phyloP scores from a whole-genome alignment of 2,888 invertebrate genomes.

The Ectropis crepuscularia region DNA sequence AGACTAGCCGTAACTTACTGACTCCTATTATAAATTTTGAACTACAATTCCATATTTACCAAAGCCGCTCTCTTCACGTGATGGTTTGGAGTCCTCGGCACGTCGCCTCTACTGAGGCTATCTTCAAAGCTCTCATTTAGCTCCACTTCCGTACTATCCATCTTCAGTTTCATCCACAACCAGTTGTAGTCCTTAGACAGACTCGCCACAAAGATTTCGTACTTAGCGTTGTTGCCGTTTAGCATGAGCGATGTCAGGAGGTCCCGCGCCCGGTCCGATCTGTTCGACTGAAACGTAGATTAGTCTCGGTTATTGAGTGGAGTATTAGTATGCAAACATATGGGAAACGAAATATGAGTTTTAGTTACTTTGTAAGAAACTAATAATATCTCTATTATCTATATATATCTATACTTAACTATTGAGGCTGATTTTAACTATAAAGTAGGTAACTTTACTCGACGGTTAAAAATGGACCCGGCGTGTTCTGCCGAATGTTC shows the following conservation, averaged over 20 bases:
- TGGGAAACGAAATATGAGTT: too few species aligned
- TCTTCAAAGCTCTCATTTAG: conserved; percentile 77
- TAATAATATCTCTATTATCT: too few species aligned
- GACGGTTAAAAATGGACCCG: too few species aligned
- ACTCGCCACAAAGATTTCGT: conserved; percentile 82
- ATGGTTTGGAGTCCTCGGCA: conserved; percentile 83
- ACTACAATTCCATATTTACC: conserved; percentile 57
- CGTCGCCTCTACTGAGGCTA: conserved; percentile 82
- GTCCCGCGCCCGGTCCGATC: conserved; percentile 66
- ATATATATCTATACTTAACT: too few species aligned
- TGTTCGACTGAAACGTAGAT: conserved; percentile 61
- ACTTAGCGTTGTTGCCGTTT: conserved; percentile 74
- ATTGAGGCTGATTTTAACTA: too few species aligned
- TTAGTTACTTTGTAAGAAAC: too few species aligned
- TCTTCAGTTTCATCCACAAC: conserved; percentile 79
- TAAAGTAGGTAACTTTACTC: too few species aligned
- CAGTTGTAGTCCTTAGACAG: conserved; percentile 83
- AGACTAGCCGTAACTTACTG: too few species aligned
- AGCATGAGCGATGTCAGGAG: conserved; percentile 71
- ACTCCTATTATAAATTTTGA: too few species aligned
- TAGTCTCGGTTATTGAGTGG: conserved; percentile 4
- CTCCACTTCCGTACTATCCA: conserved; percentile 60
- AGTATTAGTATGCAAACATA: background rate
- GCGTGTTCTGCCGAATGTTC: too few species aligned
- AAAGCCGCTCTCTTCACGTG: conserved; percentile 78